Evolutionary conservation across 2,797 vertebrate species (phyloP).

Genomic region (Sebastiscus tertius): DNA sequence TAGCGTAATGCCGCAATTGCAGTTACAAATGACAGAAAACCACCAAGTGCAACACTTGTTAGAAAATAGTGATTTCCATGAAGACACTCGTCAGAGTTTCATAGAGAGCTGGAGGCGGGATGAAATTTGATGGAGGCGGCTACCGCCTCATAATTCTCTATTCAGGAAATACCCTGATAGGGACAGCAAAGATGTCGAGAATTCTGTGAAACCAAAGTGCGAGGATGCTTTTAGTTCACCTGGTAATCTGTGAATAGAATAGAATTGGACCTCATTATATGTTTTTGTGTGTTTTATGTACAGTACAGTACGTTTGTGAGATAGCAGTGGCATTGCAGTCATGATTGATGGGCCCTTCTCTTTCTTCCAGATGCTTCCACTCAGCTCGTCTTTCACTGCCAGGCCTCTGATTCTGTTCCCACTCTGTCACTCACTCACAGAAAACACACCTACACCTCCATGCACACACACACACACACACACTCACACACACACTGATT

Average conservation of each 20-base stretch:
- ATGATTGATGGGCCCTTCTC: slow-evolving; percentile 65
- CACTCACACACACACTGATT: slow-evolving; percentile 30
- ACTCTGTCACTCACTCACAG: slow-evolving; percentile 47
- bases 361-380: slow-evolving; percentile 53
- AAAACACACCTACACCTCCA: slow-evolving; percentile 29
- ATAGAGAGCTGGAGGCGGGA: too few relatives aligned
- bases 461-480: not conserved
- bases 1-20: too few relatives aligned
- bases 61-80: too few relatives aligned
- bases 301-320: not conserved
- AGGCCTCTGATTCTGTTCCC: slow-evolving; percentile 51
- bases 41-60: too few relatives aligned
- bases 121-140: too few relatives aligned
- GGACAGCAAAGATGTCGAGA: not conserved
- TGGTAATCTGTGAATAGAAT: not conserved
- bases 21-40: too few relatives aligned
- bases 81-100: too few relatives aligned
- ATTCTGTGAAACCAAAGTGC: not conserved
- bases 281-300: slow-evolving; percentile 12
- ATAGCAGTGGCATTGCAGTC: not conserved
- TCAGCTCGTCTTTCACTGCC: slow-evolving; percentile 55
- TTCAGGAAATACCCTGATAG: too few relatives aligned
- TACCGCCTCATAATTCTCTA: too few relatives aligned
- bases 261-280: not conserved
- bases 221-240: not conserved